Evolutionary conservation across 2,113 vertebrate genomes (phyloP).

Genomic region (Phaetusa simplex): DNA sequence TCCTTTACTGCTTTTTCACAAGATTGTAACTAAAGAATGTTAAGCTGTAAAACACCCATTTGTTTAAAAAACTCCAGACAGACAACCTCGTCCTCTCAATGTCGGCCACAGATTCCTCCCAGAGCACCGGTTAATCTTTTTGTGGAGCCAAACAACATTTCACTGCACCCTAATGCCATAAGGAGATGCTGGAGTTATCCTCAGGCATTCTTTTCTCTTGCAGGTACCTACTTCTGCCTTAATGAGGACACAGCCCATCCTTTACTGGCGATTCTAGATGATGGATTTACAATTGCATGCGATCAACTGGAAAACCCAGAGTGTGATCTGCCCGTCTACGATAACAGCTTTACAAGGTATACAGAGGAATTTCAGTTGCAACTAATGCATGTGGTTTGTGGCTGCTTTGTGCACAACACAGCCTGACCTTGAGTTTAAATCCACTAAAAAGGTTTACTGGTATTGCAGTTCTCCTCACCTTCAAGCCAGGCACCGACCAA

Average conservation of each 20-base stretch:
- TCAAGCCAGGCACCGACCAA: not conserved
- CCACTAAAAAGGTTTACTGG: not conserved
- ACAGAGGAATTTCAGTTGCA: not conserved
- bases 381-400: not conserved
- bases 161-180: not conserved
- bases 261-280: conserved; percentile 85
- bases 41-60: not conserved
- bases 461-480: not conserved
- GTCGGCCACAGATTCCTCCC: not conserved
- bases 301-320: conserved; percentile 76
- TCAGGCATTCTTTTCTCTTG: not conserved
- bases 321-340: conserved; percentile 77
- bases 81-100: not conserved
- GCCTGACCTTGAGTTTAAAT: not conserved
- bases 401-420: not conserved
- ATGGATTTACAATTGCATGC: conserved; percentile 86
- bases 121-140: not conserved
- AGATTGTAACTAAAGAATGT: not conserved
- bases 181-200: not conserved
- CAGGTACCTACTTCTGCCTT: conserved; percentile 89
- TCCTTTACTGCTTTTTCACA: not conserved
- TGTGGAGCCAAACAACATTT: not conserved
- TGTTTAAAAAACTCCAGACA: not conserved
- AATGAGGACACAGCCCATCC: conserved; percentile 89
- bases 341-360: conserved; percentile 86